Conservation (phyloP, 2,113 vertebrate species). For the Ellobius talpinus region DNA sequence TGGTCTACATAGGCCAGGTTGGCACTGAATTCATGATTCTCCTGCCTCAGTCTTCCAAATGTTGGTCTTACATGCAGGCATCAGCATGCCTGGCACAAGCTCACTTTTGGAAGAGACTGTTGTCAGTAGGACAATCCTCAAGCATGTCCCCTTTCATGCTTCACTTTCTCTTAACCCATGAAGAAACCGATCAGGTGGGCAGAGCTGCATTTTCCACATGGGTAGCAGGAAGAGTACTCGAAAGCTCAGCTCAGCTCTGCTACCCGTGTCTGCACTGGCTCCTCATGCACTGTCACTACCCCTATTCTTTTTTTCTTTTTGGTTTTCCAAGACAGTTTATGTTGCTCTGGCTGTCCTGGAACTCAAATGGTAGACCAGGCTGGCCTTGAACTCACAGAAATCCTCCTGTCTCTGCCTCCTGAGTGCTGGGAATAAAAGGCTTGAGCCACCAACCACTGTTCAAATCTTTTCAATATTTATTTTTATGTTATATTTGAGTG, state of each 20-base stretch:
- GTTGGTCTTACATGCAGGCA: neutral
- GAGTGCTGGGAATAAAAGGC: neutral
- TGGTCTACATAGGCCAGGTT: neutral
- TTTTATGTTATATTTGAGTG: neutral
- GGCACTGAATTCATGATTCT: neutral
- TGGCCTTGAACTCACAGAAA: neutral
- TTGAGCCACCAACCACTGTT: neutral
- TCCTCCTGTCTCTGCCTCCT: neutral
- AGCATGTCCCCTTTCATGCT: neutral
- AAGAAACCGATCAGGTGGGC: neutral
- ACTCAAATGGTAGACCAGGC: neutral
- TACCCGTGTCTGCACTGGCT: neutral
- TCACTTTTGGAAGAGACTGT: neutral
- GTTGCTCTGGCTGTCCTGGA: neutral
- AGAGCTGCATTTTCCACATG: neutral
- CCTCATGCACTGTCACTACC: neutral
- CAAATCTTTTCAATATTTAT: neutral
- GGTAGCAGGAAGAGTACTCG: neutral
- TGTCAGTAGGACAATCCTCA: neutral
- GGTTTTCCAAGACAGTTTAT: neutral
- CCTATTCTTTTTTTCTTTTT: neutral
- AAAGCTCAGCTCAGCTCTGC: constrained; percentile 48
- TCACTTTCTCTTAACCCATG: constrained; percentile 11
- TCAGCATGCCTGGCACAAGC: neutral
- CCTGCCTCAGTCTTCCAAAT: neutral